Base-by-base conservation (phyloP, 2,888 invertebrate genomes). In the Tipula unca region DNA sequence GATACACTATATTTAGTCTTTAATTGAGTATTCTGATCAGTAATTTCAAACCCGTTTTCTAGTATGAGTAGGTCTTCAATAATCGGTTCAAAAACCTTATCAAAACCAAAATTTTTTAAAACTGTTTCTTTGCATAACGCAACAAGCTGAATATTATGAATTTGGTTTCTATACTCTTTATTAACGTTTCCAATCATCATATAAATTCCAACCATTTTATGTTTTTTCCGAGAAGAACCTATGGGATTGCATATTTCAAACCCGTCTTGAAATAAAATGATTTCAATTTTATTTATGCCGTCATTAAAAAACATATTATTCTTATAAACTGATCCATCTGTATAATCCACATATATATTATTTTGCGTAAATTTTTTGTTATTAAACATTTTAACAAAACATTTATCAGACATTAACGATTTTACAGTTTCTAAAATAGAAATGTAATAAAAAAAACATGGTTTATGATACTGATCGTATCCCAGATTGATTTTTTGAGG, bases 181-280 rank as follows among this genome's bases (percentile, higher is more conserved):
- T 84, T 35, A 39, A 84, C n/a, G 13, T 84, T 84, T 39, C 39
- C 84, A 8, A 84, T 39, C 3, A 17, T 36, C 84, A 84, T 39
- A 20, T 84, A 84, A 6, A 84, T 10, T 1, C 84, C 84, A 10
- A 84, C n/a, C 20, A 84, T 35, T 14, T 84, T 84, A 36, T 84
- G 84, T 84, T 84, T 84, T 84, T 84, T 84, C 20, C 35, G 32
- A n/a, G 85, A 85, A 42, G 85, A 85, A 8, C 25, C 39, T 42
- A 85, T 13, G 1, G 85, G 42, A 36, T 42, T 42, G 25, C 85
- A 85, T 3, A 36, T 14, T 14, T 85, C 85, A 48, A 85, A 85
- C 4, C 13, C 85, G 39, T 85, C 85, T 39, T 85, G 85, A 85
- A 36, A 85, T 36, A 85, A 36, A 0, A 85, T 20, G 3, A 85